phyloP scores from a whole-genome alignment of 2,113 vertebrate species.

The Grallaria varia region DNA sequence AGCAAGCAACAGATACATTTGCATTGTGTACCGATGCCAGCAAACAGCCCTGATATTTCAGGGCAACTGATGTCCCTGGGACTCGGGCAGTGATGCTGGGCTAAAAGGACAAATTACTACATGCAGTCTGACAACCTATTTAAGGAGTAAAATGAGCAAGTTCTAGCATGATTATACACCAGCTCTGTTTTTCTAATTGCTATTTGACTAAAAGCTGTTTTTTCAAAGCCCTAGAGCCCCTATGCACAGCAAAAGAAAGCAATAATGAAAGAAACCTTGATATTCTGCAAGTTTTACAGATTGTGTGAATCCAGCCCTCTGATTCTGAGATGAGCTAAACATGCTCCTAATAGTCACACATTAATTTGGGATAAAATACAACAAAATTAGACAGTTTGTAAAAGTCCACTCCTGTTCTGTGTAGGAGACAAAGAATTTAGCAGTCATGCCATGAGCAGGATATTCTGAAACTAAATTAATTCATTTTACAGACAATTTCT shows the following conservation, averaged over 20 bases:
- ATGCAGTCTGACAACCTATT: background rate
- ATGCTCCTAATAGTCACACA: background rate
- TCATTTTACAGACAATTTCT: background rate
- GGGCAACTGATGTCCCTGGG: background rate
- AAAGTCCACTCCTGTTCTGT: background rate
- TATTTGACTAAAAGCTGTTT: background rate
- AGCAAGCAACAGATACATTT: background rate
- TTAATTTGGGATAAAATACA: background rate
- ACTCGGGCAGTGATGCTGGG: background rate
- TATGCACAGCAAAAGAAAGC: background rate
- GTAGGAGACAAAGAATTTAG: background rate
- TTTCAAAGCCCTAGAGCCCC: background rate
- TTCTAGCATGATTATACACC: background rate
- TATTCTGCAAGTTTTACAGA: background rate
- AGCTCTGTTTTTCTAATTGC: conserved; percentile 13
- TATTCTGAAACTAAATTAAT: background rate
- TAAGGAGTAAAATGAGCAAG: background rate
- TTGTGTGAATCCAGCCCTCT: background rate
- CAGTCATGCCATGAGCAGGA: background rate
- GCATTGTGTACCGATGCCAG: background rate
- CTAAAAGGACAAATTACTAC: background rate
- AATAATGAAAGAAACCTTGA: background rate
- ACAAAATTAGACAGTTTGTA: background rate
- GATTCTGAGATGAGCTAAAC: background rate
- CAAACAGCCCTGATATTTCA: background rate